A percentile compares a stretch with the other conserved stretches of the same genome.
phyloP scores from a whole-genome alignment of 2,888 invertebrate genomes.

The Linnaemya tessellans region DNA sequence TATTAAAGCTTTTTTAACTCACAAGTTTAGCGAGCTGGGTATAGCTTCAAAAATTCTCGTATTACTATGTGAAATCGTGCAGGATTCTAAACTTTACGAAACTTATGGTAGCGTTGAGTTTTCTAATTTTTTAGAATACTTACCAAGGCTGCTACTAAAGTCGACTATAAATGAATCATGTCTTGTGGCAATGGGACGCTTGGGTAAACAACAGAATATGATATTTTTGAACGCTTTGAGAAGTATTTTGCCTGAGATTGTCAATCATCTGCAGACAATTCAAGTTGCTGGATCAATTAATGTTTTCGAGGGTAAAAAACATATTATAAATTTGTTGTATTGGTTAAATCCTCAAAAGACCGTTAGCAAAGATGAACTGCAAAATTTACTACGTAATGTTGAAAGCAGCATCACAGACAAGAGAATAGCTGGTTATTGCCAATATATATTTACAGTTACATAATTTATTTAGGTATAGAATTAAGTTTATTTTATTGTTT shows the following conservation, averaged over 20 bases:
- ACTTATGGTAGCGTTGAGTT: slow-evolving; percentile 81
- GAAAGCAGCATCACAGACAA: slow-evolving; percentile 73
- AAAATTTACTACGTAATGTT: slow-evolving; percentile 39
- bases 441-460: slow-evolving; percentile 75
- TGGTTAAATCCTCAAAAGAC: slow-evolving; percentile 81
- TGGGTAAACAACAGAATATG: slow-evolving; percentile 85
- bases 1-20: slow-evolving; percentile 77
- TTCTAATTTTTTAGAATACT: slow-evolving; percentile 84
- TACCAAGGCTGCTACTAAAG: slow-evolving; percentile 85
- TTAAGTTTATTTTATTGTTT: slow-evolving; percentile 34
- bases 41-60: slow-evolving; percentile 82
- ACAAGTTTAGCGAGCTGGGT: slow-evolving; percentile 74
- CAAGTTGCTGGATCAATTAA: slow-evolving; percentile 81
- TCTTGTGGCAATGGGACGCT: slow-evolving; percentile 85
- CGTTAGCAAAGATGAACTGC: slow-evolving; percentile 36
- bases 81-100: slow-evolving; percentile 81
- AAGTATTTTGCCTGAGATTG: slow-evolving; percentile 83
- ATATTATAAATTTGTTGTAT: slow-evolving; percentile 85
- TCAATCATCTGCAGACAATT: slow-evolving; percentile 80
- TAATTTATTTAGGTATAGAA: slow-evolving; percentile 28
- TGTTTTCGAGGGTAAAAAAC: slow-evolving; percentile 84
- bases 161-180: slow-evolving; percentile 84
- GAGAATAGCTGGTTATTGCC: slow-evolving; percentile 77
- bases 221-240: slow-evolving; percentile 84
- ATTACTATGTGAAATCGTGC: slow-evolving; percentile 84